Evolutionary conservation across 2,888 invertebrate species (phyloP), one percentile per base, ranked within the genome.

Genomic region (Sycophila texana): DNA sequence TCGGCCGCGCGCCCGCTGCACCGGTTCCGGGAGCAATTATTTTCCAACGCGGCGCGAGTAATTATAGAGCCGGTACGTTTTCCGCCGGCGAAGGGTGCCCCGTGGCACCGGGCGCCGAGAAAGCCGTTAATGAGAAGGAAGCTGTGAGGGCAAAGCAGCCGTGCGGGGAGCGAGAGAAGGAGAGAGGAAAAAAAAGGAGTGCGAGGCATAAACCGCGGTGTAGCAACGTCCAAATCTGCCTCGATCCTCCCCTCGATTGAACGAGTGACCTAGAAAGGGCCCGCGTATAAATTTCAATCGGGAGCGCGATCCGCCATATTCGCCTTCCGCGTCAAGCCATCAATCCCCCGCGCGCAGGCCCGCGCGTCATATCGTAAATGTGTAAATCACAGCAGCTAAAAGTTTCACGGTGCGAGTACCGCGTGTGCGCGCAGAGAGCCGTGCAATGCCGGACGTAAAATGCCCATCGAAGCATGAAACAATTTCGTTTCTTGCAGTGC

Each of bases 221-320:
- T 63, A 1, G 26, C 47, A 63, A 63, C 39, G 39, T 39, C 18
- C 63, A 63, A 30, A 14, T 30, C 47, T 47, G 26, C n/a, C 14
- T 4, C 14, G 53, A n/a, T 53, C n/a, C 53, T 26, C 26, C 26
- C 3, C 26, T 26, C 53, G 16, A 53, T 53, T n/a, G 16, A n/a
- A 53, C 16, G 53, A 53, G 47, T 13, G 47, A 39, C 39, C 63
- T 1, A 39, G 3, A 61, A 30, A 61, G 30, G n/a, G 49, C 65
- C 5, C 18, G 1, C 18, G 20, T n/a, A 74, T 74, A 74, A 74
- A 74, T 74, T 66, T 66, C 74, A 74, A 74, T 74, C 18, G 66
- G 58, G 58, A 72, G 53, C 5, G 61, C 30, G 39, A 22, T 57
- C 61, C 57, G 3, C 3, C 63, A 63, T 53, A 20, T 14, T 39